A percentile compares a stretch with the other conserved stretches of the same genome.
Evolutionary conservation across 2,888 invertebrate species (phyloP).

Genomic region (Agrochola lota): DNA sequence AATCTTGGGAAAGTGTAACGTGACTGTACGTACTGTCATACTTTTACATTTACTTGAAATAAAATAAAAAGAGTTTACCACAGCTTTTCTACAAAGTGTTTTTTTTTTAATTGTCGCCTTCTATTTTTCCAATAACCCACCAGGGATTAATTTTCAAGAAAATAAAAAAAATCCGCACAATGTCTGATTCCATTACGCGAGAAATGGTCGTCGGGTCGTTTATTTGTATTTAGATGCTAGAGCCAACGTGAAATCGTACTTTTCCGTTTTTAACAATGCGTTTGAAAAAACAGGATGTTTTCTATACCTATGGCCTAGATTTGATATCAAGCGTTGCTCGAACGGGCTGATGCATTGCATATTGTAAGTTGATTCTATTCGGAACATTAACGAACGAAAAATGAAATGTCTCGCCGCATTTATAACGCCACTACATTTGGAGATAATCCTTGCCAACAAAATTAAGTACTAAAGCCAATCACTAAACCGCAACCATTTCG

Average conservation of each 20-base stretch:
- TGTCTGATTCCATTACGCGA: background rate
- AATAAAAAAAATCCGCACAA: background rate
- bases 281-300: background rate
- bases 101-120: background rate
- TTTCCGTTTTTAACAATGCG: slow-evolving; percentile 3
- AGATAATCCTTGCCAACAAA: slow-evolving; percentile 39
- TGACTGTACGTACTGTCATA: background rate
- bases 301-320: slow-evolving; percentile 1
- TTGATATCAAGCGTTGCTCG: slow-evolving; percentile 3
- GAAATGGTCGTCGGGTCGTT: slow-evolving; percentile 4
- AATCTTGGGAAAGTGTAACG: too few relatives aligned
- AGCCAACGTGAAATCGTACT: background rate
- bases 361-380: background rate
- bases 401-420: background rate
- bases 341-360: background rate
- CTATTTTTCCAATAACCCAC: background rate
- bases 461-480: slow-evolving; percentile 12
- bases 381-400: background rate
- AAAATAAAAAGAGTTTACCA: background rate
- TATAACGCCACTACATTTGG: slow-evolving; percentile 2
- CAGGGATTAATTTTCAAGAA: background rate
- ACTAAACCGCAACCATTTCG: slow-evolving; percentile 4
- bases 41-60: too few relatives aligned
- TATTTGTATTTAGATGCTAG: slow-evolving; percentile 4
- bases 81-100: background rate